Conservation (phyloP, 2,888 invertebrate genomes). For the Patella depressa region DNA sequence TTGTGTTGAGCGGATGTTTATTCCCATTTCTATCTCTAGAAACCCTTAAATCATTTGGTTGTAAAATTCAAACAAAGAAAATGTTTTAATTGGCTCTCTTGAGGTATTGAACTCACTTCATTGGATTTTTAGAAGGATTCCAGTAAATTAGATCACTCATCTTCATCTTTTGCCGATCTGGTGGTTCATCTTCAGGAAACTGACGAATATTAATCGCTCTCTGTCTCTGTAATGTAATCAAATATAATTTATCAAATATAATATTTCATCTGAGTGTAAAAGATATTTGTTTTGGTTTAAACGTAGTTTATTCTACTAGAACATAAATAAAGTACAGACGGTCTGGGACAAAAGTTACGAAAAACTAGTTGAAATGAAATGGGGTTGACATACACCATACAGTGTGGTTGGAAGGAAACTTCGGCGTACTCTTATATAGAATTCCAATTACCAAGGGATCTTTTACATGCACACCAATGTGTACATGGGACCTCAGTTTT, state of each 20-base stretch:
- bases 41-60: no score
- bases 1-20: no score
- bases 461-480: no score
- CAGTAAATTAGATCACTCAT: constrained; percentile 95
- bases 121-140: constrained; percentile 78
- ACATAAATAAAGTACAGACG: neutral
- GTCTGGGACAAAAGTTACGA: neutral
- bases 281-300: no score
- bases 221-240: neutral
- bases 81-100: constrained; percentile 14
- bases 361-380: neutral
- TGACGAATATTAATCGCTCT: neutral
- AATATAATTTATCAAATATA: neutral
- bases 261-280: no score
- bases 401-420: no score
- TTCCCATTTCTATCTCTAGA: no score
- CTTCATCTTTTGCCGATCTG: constrained; percentile 76
- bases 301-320: no score
- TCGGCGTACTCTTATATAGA: no score
- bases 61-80: no score
- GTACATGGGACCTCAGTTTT: no score
- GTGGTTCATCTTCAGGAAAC: constrained; percentile 52
- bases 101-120: constrained; percentile 51
- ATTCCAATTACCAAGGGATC: no score
- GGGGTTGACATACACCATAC: neutral